A percentile compares a stretch with the other conserved stretches of the same genome.
These are phyloP conservation scores for Mesochorus sp. DNA, from an alignment of 2,888 invertebrate genomes.

Conservation along the genomic window DNA sequence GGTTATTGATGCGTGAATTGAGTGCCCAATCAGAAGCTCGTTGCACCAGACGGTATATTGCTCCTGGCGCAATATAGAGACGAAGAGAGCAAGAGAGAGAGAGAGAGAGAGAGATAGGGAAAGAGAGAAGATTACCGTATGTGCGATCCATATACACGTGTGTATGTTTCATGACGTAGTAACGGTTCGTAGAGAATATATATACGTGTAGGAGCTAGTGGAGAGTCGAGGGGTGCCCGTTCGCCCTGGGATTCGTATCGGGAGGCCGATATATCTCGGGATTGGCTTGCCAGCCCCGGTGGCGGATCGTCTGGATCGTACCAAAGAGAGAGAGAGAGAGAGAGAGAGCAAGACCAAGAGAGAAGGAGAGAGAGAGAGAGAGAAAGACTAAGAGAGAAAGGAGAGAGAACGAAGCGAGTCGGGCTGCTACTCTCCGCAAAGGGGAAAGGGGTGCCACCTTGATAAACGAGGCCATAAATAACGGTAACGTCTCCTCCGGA, in stretches of 20 bases:
- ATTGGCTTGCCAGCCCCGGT: conserved; percentile 82
- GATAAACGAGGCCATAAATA: conserved; percentile 81
- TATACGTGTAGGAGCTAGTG: conserved; percentile 37
- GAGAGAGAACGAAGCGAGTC: conserved; percentile 28
- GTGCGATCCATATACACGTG: conserved; percentile 11
- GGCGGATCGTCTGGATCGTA: conserved; percentile 77
- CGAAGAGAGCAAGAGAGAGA: no score
- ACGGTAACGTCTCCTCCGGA: conserved; percentile 81
- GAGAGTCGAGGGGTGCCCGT: conserved; percentile 51
- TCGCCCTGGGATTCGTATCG: conserved; percentile 78
- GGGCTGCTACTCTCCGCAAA: conserved; percentile 60
- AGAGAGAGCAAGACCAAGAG: no score
- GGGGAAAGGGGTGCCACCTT: conserved; percentile 79
- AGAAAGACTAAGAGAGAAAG: not conserved
- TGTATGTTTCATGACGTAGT: conserved; percentile 42
- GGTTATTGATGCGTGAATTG: conserved; percentile 29
- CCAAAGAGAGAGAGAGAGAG: not conserved
- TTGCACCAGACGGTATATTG: conserved; percentile 27
- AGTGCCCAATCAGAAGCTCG: conserved; percentile 37
- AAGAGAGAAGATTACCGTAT: conserved; percentile 35
- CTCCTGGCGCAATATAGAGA: conserved; percentile 53
- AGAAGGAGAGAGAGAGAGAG: no score
- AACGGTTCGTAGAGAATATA: conserved; percentile 36
- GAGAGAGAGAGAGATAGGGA: no score
- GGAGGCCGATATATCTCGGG: conserved; percentile 84